Percentiles rank a stretch among this genome's conserved stretches.
Evolutionary conservation across 2,888 invertebrate genomes (phyloP).

Genomic region (Drosophila multiciliata): DNA sequence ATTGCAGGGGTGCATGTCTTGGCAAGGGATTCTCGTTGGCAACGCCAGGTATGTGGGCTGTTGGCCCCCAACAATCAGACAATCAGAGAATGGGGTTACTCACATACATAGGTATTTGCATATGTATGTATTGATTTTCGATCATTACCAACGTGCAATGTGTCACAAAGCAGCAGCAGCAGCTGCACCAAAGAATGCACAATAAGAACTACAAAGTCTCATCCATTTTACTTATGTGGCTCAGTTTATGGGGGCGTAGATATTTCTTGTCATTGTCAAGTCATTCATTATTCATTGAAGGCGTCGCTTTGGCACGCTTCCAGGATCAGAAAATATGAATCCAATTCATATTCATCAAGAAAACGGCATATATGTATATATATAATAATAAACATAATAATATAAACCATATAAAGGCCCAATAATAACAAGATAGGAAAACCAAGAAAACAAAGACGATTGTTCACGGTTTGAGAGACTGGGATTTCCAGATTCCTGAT

Average conservation of each 20-base stretch:
- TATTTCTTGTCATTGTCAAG: conserved; percentile 67
- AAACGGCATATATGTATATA: conserved; percentile 14
- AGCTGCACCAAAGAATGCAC: conserved; percentile 20
- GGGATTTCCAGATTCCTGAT: not conserved
- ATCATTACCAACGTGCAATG: conserved; percentile 71
- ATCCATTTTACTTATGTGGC: conserved; percentile 53
- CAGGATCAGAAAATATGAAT: conserved; percentile 10
- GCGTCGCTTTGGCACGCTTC: conserved; percentile 72
- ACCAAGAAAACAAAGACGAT: no score
- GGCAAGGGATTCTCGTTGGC: conserved; percentile 1
- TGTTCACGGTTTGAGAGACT: not conserved
- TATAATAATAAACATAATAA: conserved; percentile 10
- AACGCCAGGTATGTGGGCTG: not conserved
- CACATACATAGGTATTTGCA: conserved; percentile 41
- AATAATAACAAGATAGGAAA: not conserved
- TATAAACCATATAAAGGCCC: not conserved
- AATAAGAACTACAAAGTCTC: conserved; percentile 34
- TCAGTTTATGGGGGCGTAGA: conserved; percentile 14
- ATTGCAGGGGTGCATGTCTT: conserved; percentile 38
- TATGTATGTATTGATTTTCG: conserved; percentile 70
- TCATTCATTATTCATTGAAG: conserved; percentile 76
- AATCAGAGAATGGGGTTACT: conserved; percentile 37
- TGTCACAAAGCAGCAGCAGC: conserved; percentile 19
- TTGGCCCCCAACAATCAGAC: no score
- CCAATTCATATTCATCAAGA: conserved; percentile 8